Conservation (phyloP, 2,113 vertebrate species). For the Murina feae region DNA sequence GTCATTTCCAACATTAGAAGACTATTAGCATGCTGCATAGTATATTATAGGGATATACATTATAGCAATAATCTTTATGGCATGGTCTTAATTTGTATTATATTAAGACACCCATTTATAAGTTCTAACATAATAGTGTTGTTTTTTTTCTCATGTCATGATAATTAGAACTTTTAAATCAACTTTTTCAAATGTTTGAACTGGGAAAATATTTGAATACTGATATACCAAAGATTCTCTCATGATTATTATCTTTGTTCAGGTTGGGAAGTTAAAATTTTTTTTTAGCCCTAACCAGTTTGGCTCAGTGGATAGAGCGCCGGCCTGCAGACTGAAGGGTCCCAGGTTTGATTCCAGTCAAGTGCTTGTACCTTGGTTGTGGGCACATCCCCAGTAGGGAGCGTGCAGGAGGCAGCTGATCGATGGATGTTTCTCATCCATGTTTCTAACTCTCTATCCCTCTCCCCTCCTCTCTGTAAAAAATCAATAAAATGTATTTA, state of each 20-base stretch:
- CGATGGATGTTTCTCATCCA: no score
- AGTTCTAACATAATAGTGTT: background rate
- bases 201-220: background rate
- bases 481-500: no score
- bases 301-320: no score
- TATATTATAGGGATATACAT: slow-evolving; percentile 27
- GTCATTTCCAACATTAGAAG: slow-evolving; percentile 24
- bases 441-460: no score
- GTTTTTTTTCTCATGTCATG: background rate
- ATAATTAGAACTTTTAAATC: background rate
- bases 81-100: slow-evolving; percentile 9
- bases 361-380: no score
- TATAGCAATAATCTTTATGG: slow-evolving; percentile 24
- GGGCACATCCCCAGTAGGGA: no score
- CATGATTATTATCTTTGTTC: background rate
- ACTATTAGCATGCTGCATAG: background rate
- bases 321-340: no score
- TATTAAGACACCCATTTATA: background rate
- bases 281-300: no score
- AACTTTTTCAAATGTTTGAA: background rate
- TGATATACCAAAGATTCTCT: background rate
- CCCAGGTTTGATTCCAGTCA: no score
- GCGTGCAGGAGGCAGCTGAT: no score
- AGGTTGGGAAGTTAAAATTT: background rate
- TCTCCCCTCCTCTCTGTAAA: no score